Evolutionary conservation across 2,113 vertebrate genomes (phyloP).

Genomic region (Grammomys dolichurus): DNA sequence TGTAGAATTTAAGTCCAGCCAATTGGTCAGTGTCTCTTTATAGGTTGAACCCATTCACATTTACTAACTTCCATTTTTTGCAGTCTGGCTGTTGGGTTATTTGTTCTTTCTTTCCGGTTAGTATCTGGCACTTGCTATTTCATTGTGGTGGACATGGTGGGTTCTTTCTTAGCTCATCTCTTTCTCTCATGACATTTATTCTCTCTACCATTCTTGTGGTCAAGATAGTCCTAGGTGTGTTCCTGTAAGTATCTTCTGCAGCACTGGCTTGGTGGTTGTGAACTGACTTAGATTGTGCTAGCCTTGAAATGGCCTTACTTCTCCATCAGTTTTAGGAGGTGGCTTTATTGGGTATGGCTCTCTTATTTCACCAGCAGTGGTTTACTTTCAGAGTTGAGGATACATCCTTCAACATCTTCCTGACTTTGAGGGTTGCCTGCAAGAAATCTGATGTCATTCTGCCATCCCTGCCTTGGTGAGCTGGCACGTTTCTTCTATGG

Average conservation of each 20-base stretch:
- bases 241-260: neutral
- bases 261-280: neutral
- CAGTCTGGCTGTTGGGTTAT: neutral
- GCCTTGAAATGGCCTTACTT: neutral
- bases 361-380: neutral
- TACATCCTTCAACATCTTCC: neutral
- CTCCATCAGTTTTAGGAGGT: neutral
- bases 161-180: no score
- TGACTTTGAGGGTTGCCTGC: neutral
- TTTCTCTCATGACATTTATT: neutral
- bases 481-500: neutral
- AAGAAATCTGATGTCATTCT: neutral
- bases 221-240: neutral
- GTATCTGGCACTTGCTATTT: neutral
- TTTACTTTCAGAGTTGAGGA: neutral
- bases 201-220: neutral
- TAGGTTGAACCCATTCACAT: neutral
- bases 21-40: neutral
- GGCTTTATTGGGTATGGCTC: neutral
- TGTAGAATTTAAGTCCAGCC: neutral
- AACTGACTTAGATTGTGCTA: neutral
- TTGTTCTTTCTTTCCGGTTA: neutral
- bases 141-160: neutral
- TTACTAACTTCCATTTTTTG: neutral
- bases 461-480: neutral